Percentiles rank a stretch among this genome's conserved stretches.
Evolutionary conservation across 2,113 vertebrate species (phyloP).

Genomic region (Salminus brasiliensis): DNA sequence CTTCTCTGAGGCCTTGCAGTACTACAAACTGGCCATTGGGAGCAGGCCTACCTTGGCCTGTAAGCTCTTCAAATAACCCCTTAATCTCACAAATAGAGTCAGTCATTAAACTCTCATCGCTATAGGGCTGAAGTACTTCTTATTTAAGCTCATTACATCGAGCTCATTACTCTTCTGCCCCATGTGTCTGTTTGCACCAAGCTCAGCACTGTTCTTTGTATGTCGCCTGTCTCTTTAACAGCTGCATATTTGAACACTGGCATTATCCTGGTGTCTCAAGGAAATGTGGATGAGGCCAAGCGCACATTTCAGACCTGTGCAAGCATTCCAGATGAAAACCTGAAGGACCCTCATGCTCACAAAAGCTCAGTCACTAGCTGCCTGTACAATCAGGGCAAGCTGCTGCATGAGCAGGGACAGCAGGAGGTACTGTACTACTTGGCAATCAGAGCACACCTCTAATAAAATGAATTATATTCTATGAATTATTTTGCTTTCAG

Average conservation of each 20-base stretch:
- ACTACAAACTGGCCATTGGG: slow-evolving; percentile 96
- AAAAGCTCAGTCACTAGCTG: slow-evolving; percentile 98
- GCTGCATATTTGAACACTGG: slow-evolving; percentile 99
- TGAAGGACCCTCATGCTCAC: slow-evolving; percentile 97
- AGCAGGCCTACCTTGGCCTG: slow-evolving; percentile 97
- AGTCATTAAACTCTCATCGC: not conserved
- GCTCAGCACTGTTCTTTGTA: not conserved
- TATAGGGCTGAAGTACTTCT: not conserved
- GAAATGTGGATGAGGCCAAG: slow-evolving; percentile 89
- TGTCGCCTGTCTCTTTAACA: slow-evolving; percentile 56
- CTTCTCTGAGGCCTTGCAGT: slow-evolving; percentile 94
- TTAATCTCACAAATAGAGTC: slow-evolving; percentile 61
- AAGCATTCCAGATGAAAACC: slow-evolving; percentile 96
- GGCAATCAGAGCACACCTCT: not conserved
- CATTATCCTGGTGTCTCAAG: slow-evolving; percentile 97
- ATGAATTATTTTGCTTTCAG: no score
- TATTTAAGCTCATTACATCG: not conserved
- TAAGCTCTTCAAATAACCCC: slow-evolving; percentile 81
- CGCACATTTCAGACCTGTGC: slow-evolving; percentile 94
- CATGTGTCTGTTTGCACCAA: not conserved
- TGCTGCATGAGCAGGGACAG: slow-evolving; percentile 93
- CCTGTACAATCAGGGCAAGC: slow-evolving; percentile 96
- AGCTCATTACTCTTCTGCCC: not conserved
- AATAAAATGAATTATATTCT: not conserved
- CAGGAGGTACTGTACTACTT: slow-evolving; percentile 83